phyloP scores from a whole-genome alignment of 1,140 invertebrate species.

The Euborellia annulipes region DNA sequence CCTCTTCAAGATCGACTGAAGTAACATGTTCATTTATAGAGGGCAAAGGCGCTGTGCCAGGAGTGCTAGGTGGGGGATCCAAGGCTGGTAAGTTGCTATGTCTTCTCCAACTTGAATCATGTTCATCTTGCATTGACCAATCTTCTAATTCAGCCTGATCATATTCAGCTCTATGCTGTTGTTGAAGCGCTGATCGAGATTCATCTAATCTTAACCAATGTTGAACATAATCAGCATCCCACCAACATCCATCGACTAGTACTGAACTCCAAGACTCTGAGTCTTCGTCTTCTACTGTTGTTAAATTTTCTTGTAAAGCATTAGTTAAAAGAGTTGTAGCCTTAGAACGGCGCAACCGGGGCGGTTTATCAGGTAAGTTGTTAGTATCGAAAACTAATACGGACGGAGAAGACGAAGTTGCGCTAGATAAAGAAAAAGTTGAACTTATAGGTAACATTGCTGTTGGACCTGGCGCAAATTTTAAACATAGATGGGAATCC shows the following conservation, averaged over 20 bases:
- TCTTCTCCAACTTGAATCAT: too few relatives aligned
- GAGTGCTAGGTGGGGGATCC: conserved; percentile 24
- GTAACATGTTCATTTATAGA: conserved; percentile 52
- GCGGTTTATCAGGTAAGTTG: conserved; percentile 23
- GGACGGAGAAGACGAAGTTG: conserved; percentile 31
- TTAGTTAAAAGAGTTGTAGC: conserved; percentile 23
- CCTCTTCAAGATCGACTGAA: conserved; percentile 51
- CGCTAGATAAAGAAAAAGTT: conserved; percentile 34
- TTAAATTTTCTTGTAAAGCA: conserved; percentile 16
- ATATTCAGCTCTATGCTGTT: conserved; percentile 53
- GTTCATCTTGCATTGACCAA: conserved; percentile 40
- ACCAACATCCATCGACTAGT: conserved; percentile 41
- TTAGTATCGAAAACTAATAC: conserved; percentile 35
- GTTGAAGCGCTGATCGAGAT: conserved; percentile 41
- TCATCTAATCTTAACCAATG: conserved; percentile 57
- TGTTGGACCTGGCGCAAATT: conserved; percentile 36
- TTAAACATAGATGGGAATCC: conserved; percentile 52
- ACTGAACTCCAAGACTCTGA: conserved; percentile 24
- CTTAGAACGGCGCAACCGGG: conserved; percentile 28
- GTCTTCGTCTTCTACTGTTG: conserved; percentile 7
- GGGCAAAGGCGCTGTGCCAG: conserved; percentile 41
- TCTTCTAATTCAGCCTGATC: conserved; percentile 59
- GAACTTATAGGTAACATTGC: conserved; percentile 23
- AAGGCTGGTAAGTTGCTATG: too few relatives aligned
- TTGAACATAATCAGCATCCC: conserved; percentile 56